Evolutionary conservation across 2,888 invertebrate species (phyloP), one percentile per base, ranked within the genome.

Genomic region (Amaurobius ferox): DNA sequence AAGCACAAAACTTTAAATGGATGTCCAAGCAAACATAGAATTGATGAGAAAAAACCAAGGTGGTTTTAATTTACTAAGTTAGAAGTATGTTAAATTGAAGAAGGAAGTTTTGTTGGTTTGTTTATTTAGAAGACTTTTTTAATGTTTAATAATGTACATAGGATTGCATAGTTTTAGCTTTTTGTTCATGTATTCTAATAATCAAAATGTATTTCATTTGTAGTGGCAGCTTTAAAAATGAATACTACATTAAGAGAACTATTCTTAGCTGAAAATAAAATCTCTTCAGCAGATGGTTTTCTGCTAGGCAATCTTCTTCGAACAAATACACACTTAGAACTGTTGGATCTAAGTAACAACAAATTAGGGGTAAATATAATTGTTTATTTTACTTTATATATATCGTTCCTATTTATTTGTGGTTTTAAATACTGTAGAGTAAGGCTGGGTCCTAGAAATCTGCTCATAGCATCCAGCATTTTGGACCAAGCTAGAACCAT

Each of bases 221-320:
- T 92, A 96, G 96, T 95, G 90, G 94, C 94, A 90, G 95, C 95
- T 5, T 91, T 97, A 35, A 95, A 96, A 90, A 93, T 95, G 89
- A 97, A 97, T 92, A 93, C 93, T 48, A 94, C 94, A 0, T 92
- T 96, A 70, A 94, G 94, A 86, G 96, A 97, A 92, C 93, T 97
- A 71, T 95, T 96, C 90, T 92, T 97, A 87, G 95, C 96, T 62
- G 95, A 97, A 91, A 97, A 97, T 91, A 93, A 94, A 86, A 93
- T 97, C 88, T 93, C 94, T 72, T 92, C 94, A 30, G 92, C 93
- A 32, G 97, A 97, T 92, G 96, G 96, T 16, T 93, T 94, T 80
- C 95, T 96, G 89, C 92, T 97, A 26, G 95, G 94, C 62, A 94
- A 94, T 71, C 92, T 97, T 90, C 92, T 97, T 86, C 93, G 94